phyloP scores from a whole-genome alignment of 2,113 vertebrate genomes.

The Poeciliopsis retropinna region DNA sequence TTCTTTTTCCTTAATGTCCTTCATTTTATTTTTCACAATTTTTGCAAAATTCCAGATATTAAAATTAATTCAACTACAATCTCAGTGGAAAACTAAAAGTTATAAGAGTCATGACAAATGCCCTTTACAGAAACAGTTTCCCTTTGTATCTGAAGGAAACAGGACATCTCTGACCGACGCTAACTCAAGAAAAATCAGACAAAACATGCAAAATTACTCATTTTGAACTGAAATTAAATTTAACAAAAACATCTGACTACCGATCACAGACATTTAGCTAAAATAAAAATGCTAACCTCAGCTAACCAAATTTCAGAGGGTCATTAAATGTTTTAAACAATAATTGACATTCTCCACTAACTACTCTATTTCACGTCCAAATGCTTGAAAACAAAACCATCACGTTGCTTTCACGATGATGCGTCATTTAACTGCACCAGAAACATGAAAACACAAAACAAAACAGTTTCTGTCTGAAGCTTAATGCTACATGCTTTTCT shows the following conservation, averaged over 20 bases:
- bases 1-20: neutral
- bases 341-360: conserved; percentile 26
- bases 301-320: conserved; percentile 28
- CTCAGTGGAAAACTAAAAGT: neutral
- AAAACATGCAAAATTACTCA: neutral
- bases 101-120: neutral
- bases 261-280: conserved; percentile 5
- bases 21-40: neutral
- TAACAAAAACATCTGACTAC: neutral
- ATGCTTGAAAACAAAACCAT: conserved; percentile 14
- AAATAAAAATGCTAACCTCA: neutral
- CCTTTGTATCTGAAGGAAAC: conserved; percentile 24
- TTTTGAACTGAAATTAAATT: conserved; percentile 14
- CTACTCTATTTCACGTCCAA: conserved; percentile 31
- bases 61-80: neutral
- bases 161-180: conserved; percentile 8
- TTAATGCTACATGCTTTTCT: conserved; percentile 49
- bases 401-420: conserved; percentile 39
- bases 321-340: conserved; percentile 12
- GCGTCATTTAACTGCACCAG: conserved; percentile 1
- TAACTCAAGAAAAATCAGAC: neutral
- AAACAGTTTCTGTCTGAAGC: conserved; percentile 12
- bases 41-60: neutral
- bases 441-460: conserved; percentile 17
- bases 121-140: conserved; percentile 26